Conservation (phyloP, 2,888 invertebrate genomes). For the Schrankia costaestrigalis region DNA sequence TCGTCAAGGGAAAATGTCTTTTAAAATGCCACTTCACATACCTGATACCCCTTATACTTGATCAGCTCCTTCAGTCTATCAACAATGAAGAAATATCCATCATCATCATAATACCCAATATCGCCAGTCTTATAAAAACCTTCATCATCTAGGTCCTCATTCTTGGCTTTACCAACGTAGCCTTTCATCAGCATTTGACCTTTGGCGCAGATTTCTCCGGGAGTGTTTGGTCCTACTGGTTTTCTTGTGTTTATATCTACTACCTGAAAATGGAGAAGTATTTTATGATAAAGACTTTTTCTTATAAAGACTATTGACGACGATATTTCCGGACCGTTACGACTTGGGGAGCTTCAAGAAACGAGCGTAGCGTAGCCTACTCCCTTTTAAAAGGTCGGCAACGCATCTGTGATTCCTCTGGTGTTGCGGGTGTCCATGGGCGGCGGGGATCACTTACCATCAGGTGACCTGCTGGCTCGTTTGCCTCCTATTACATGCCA, state of each 20-base stretch:
- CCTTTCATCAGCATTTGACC: constrained; percentile 90
- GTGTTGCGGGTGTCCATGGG: no score
- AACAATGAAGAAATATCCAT: constrained; percentile 53
- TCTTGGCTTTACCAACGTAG: constrained; percentile 77
- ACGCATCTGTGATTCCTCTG: no score
- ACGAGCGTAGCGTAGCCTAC: no score
- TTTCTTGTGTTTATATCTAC: constrained; percentile 82
- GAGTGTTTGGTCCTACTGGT: constrained; percentile 82
- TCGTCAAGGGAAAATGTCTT: no score
- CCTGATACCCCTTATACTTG: constrained; percentile 67
- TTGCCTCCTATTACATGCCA: no score
- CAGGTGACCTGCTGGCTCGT: no score
- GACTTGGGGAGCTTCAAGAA: constrained; percentile 25
- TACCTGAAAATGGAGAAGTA: constrained; percentile 42
- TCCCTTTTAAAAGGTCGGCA: no score
- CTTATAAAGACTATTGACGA: constrained; percentile 45
- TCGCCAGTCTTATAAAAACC: constrained; percentile 86
- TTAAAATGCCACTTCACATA: constrained; percentile 17
- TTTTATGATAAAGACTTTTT: constrained; percentile 27
- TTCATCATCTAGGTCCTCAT: constrained; percentile 87
- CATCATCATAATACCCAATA: constrained; percentile 63
- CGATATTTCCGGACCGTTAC: constrained; percentile 49
- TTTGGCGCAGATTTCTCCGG: constrained; percentile 90
- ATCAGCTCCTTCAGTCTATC: constrained; percentile 67
- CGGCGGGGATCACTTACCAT: no score